Evolutionary conservation across 2,888 invertebrate species (phyloP).

Genomic region (Himalopsyche anomala): DNA sequence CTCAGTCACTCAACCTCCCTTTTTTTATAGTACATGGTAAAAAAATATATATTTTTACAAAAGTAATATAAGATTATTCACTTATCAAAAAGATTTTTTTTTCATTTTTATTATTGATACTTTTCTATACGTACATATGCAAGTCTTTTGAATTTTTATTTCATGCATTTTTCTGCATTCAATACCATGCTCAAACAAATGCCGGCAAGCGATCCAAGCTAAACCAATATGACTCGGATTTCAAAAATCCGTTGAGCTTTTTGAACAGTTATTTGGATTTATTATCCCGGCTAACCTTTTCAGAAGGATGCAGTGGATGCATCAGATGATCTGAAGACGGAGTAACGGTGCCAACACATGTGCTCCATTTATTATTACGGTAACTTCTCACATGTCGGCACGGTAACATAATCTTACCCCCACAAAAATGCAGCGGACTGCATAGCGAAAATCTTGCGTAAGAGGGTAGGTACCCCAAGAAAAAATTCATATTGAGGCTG

Average conservation of each 20-base stretch:
- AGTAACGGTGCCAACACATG: constrained; percentile 6
- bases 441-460: constrained; percentile 19
- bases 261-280: neutral
- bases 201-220: neutral
- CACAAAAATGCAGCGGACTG: constrained; percentile 44
- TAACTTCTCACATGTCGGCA: neutral
- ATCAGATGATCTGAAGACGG: neutral
- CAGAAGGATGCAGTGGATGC: constrained; percentile 6
- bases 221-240: constrained; percentile 11
- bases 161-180: neutral
- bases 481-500: neutral
- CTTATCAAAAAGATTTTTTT: too few relatives aligned
- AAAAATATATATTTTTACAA: too few relatives aligned
- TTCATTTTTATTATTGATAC: too few relatives aligned
- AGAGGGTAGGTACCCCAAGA: neutral
- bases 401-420: constrained; percentile 27
- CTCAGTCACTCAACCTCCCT: too few relatives aligned
- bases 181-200: neutral
- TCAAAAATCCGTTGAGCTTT: neutral
- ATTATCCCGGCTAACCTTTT: neutral
- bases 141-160: neutral
- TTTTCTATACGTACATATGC: too few relatives aligned
- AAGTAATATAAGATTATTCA: too few relatives aligned
- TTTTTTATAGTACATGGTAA: too few relatives aligned
- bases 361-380: constrained; percentile 29